These are phyloP conservation scores for Andrena trimmerana DNA, from an alignment of 2,888 invertebrate species.

Conservation along the genomic window DNA sequence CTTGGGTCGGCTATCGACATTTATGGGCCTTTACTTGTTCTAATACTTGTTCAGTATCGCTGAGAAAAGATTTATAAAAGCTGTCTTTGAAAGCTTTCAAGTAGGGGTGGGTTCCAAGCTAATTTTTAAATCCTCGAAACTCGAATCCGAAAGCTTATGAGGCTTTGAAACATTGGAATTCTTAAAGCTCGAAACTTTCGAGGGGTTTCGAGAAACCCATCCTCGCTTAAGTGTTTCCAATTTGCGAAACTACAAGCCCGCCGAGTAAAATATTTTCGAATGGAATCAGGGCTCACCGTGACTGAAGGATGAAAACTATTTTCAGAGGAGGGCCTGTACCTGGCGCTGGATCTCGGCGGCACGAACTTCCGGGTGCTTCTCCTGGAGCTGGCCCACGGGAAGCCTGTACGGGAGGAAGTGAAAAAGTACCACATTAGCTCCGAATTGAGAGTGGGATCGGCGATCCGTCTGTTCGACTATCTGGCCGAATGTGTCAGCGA, in stretches of 20 bases:
- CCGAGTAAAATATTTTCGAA: too few relatives aligned
- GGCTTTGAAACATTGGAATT: too few relatives aligned
- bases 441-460: slow-evolving; percentile 88
- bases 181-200: too few relatives aligned
- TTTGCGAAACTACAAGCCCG: too few relatives aligned
- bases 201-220: too few relatives aligned
- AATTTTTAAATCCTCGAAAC: too few relatives aligned
- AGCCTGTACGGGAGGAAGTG: slow-evolving; percentile 87
- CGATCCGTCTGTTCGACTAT: slow-evolving; percentile 90
- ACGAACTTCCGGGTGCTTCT: slow-evolving; percentile 92
- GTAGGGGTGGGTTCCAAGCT: too few relatives aligned
- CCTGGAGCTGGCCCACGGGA: slow-evolving; percentile 87
- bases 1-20: background rate
- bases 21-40: background rate
- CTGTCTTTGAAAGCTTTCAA: too few relatives aligned
- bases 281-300: background rate
- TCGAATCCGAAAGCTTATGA: too few relatives aligned
- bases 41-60: background rate
- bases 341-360: slow-evolving; percentile 93
- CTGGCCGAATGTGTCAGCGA: slow-evolving; percentile 91
- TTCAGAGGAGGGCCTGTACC: slow-evolving; percentile 89
- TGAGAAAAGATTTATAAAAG: too few relatives aligned
- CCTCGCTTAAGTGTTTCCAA: too few relatives aligned
- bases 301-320: slow-evolving; percentile 16
- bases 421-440: slow-evolving; percentile 89